Evolutionary conservation across 2,888 invertebrate species (phyloP), one percentile per base, ranked within the genome.

Genomic region (Tinea trinotella): DNA sequence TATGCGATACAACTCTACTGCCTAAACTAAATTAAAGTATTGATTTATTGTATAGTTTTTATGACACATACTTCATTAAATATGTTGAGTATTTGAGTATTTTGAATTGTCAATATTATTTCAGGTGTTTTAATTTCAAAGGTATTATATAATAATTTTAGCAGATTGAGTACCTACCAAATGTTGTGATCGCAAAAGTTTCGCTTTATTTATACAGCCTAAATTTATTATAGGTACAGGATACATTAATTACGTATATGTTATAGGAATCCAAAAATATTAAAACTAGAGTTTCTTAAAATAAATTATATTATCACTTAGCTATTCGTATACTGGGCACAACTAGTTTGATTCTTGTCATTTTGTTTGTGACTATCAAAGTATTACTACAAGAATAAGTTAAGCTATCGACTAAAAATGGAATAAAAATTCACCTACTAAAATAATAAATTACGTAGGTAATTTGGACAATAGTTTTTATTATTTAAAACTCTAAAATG

Each of bases 251-350:
- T 84, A 85, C 83, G 84, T 84, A 83, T 81, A 84, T 76, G 73
- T 80, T 85, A 84, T 85, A 85, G 85, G 85, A 85, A 84, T 85
- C 84, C 83, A 84, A 85, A 85, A 85, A 85, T 84, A 85, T 85
- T 85, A 85, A 70, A 63, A 67, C 83, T 83, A 85, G 74, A 20
- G 80, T 82, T 76, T 81, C 85, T 85, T 84, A 85, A 72, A 78
- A 84, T 84, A 84, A 84, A 82, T 83, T 82, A 83, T 68, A 73
- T 71, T 74, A 79, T 72, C 72, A 73, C 75, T 77, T 78, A 57
- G 69, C 82, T 85, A 85, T 80, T 85, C 85, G 85, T 85, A 85
- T 85, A 85, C 85, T 83, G 84, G 85, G 84, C 85, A 85, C 85
- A 85, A 85, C 85, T 85, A 85, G 85, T 83, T 80, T 83, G 83